These are phyloP conservation scores for Lutjanus erythropterus DNA, from an alignment of 2,113 vertebrate species.

Conservation along the genomic window DNA sequence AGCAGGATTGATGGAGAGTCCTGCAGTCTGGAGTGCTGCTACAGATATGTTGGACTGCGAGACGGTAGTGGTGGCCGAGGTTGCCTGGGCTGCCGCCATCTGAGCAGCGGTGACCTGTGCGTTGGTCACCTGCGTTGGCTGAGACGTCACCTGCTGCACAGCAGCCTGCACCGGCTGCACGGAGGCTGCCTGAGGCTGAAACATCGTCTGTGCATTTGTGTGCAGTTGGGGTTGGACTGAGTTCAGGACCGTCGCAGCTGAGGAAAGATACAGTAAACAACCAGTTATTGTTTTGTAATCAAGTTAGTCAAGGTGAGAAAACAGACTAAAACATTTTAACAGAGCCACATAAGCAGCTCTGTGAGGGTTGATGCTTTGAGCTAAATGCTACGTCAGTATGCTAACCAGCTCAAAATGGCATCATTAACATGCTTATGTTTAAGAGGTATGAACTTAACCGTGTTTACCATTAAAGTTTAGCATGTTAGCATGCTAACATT, in stretches of 20 bases:
- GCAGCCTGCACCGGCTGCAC: conserved; percentile 78
- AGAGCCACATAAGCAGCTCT: background rate
- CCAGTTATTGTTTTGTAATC: background rate
- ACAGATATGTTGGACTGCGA: conserved; percentile 87
- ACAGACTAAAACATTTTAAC: background rate
- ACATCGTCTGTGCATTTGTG: conserved; percentile 83
- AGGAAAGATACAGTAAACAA: conserved; percentile 45
- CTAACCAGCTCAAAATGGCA: background rate
- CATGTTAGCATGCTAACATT: too few species aligned
- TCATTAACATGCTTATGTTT: background rate
- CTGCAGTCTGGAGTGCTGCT: conserved; percentile 89
- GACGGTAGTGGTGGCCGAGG: conserved; percentile 66
- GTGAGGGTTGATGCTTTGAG: background rate
- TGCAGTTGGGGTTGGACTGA: conserved; percentile 89
- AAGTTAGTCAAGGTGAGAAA: background rate
- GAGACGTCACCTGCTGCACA: conserved; percentile 73
- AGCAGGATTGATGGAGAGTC: conserved; percentile 93
- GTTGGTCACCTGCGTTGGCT: conserved; percentile 80
- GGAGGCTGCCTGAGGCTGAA: conserved; percentile 85
- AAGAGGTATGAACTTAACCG: too few species aligned
- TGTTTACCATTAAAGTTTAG: too few species aligned
- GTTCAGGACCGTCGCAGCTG: conserved; percentile 92
- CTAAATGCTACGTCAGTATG: too few species aligned
- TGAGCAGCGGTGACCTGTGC: conserved; percentile 80
- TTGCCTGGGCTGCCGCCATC: conserved; percentile 66